Conservation (phyloP, 2,113 vertebrate genomes). For the Taurulus bubalis region DNA sequence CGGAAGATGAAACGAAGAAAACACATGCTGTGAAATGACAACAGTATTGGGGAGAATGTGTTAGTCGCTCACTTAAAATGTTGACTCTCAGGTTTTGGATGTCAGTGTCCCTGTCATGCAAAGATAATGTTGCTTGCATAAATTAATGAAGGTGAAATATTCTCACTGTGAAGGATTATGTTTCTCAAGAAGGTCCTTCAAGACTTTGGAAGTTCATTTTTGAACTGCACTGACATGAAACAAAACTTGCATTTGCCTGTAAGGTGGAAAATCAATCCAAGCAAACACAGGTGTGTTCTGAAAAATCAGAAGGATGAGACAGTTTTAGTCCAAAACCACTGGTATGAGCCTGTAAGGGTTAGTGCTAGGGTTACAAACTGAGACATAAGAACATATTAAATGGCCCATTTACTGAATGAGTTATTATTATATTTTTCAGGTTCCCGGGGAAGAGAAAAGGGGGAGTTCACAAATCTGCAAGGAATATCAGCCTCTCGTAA, state of each 20-base stretch:
- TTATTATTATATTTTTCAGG: constrained; percentile 77
- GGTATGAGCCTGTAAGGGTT: neutral
- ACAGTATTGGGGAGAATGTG: neutral
- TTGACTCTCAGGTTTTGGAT: neutral
- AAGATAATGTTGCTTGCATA: neutral
- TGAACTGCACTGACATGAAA: neutral
- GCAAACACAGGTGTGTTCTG: neutral
- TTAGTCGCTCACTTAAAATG: neutral
- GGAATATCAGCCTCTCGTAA: constrained; percentile 92
- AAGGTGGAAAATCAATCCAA: neutral
- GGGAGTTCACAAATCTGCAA: constrained; percentile 97
- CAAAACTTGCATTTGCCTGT: neutral
- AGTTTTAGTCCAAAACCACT: neutral
- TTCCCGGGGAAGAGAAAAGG: constrained; percentile 93
- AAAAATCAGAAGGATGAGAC: constrained; percentile 1
- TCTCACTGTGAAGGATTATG: neutral
- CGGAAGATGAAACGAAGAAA: neutral
- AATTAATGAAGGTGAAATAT: neutral
- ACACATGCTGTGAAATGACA: neutral
- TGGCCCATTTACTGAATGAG: neutral
- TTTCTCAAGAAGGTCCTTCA: neutral
- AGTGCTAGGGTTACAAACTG: neutral
- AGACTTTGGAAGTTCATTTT: constrained; percentile 5
- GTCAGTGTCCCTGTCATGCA: neutral
- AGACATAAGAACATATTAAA: constrained; percentile 13